Evolutionary conservation across 1,140 invertebrate species (phyloP).

Genomic region (Formica exsecta): DNA sequence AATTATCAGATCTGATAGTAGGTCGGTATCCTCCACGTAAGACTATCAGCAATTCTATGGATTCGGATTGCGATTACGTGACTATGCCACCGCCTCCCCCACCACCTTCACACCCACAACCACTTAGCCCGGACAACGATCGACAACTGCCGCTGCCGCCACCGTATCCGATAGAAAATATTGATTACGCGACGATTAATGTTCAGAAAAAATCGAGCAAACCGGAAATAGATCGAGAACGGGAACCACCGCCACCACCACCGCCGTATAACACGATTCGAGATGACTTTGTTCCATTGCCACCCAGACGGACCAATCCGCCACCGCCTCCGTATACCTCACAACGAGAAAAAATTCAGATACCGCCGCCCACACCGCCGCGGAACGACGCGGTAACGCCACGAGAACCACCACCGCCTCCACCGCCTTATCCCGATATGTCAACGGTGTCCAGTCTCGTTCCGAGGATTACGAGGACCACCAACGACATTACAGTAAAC

Average conservation of each 20-base stretch:
- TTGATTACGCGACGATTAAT: slow-evolving; percentile 77
- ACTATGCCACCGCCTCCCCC: slow-evolving; percentile 91
- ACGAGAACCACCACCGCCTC: slow-evolving; percentile 84
- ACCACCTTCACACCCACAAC: slow-evolving; percentile 84
- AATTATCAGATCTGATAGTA: slow-evolving; percentile 93
- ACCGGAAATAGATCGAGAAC: slow-evolving; percentile 67
- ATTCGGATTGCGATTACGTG: slow-evolving; percentile 96
- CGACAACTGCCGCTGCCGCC: slow-evolving; percentile 82
- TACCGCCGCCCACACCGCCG: slow-evolving; percentile 84
- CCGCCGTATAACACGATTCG: slow-evolving; percentile 81
- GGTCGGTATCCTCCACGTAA: slow-evolving; percentile 93
- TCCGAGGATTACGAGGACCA: slow-evolving; percentile 35
- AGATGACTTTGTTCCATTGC: slow-evolving; percentile 80
- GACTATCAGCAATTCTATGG: slow-evolving; percentile 93
- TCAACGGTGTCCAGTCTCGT: slow-evolving; percentile 67
- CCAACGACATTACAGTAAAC: neutral
- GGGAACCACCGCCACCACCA: slow-evolving; percentile 79
- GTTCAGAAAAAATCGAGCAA: slow-evolving; percentile 70
- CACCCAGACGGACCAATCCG: slow-evolving; percentile 79
- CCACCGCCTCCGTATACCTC: slow-evolving; percentile 82
- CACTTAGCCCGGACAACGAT: slow-evolving; percentile 89
- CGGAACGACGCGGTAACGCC: slow-evolving; percentile 84
- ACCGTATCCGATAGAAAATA: slow-evolving; percentile 78
- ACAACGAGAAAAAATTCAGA: slow-evolving; percentile 81
- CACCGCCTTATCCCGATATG: slow-evolving; percentile 88